Conservation (phyloP, 2,888 invertebrate species). For the Leptinotarsa juncta region DNA sequence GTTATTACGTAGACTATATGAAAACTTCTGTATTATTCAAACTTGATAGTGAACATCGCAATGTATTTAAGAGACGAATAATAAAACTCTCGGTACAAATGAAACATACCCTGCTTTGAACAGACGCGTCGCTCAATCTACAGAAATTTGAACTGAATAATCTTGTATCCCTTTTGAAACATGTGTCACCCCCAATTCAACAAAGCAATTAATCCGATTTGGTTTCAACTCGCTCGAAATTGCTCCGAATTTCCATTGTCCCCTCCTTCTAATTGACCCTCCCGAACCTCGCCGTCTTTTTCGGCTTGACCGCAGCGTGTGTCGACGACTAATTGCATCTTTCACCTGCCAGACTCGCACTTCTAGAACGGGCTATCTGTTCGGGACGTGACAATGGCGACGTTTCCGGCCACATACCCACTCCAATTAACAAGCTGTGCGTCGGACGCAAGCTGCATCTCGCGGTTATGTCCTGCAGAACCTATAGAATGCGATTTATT, state of each 20-base stretch:
- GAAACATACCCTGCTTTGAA: neutral
- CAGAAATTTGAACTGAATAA: constrained; percentile 7
- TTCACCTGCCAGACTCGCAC: constrained; percentile 42
- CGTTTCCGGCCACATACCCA: constrained; percentile 42
- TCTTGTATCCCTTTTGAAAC: neutral
- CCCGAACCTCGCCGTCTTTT: constrained; percentile 4
- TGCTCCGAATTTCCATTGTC: constrained; percentile 5
- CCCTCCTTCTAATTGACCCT: constrained; percentile 14
- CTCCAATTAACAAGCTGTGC: constrained; percentile 16
- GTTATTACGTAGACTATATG: too few relatives aligned
- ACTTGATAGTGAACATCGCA: too few relatives aligned
- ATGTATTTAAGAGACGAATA: too few relatives aligned
- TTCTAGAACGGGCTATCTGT: constrained; percentile 48
- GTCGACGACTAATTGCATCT: constrained; percentile 42
- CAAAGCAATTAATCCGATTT: constrained; percentile 12
- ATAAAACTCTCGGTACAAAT: neutral
- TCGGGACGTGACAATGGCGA: constrained; percentile 56
- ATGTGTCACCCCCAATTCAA: constrained; percentile 6
- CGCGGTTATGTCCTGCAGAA: constrained; percentile 11
- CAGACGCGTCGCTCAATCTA: neutral
- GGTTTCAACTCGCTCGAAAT: constrained; percentile 10
- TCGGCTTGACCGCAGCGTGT: constrained; percentile 28
- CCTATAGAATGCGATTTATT: neutral
- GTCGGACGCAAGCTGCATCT: constrained; percentile 6
- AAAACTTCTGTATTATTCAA: too few relatives aligned